Evolutionary conservation across 2,797 vertebrate species (phyloP).

Genomic region (Lutjanus argentimaculatus): DNA sequence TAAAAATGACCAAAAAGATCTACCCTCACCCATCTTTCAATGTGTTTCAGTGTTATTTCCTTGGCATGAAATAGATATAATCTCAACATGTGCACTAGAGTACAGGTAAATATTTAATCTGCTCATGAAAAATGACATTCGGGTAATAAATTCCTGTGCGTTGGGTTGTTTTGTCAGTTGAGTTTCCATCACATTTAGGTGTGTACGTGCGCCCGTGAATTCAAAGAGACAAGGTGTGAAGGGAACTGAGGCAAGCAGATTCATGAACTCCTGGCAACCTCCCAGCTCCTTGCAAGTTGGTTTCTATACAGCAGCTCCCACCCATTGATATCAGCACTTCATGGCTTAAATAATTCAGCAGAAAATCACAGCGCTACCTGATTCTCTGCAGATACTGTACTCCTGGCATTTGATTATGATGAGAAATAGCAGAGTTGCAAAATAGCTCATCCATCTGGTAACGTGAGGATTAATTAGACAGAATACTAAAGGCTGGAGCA

Average conservation of each 20-base stretch:
- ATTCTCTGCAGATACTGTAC: constrained; percentile 65
- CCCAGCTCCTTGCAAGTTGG: constrained; percentile 58
- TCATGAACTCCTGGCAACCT: constrained; percentile 84
- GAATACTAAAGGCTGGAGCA: constrained; percentile 18
- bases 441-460: constrained; percentile 30
- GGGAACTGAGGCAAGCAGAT: constrained; percentile 68
- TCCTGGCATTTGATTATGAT: constrained; percentile 57
- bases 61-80: constrained; percentile 13
- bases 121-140: not conserved
- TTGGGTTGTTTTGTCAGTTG: constrained; percentile 30
- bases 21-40: not conserved
- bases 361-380: constrained; percentile 68
- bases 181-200: constrained; percentile 45
- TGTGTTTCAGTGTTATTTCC: not conserved
- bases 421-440: constrained; percentile 34
- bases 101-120: constrained; percentile 14
- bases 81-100: not conserved
- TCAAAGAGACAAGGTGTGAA: constrained; percentile 70
- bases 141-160: constrained; percentile 21
- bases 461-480: constrained; percentile 27
- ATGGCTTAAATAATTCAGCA: constrained; percentile 83
- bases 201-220: constrained; percentile 30
- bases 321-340: constrained; percentile 81
- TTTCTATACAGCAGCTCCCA: constrained; percentile 62
- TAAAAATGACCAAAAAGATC: too few relatives aligned